Evolutionary conservation across 2,113 vertebrate genomes (phyloP), one percentile per base, ranked within the genome.

Genomic region (Budorcas taxicolor): DNA sequence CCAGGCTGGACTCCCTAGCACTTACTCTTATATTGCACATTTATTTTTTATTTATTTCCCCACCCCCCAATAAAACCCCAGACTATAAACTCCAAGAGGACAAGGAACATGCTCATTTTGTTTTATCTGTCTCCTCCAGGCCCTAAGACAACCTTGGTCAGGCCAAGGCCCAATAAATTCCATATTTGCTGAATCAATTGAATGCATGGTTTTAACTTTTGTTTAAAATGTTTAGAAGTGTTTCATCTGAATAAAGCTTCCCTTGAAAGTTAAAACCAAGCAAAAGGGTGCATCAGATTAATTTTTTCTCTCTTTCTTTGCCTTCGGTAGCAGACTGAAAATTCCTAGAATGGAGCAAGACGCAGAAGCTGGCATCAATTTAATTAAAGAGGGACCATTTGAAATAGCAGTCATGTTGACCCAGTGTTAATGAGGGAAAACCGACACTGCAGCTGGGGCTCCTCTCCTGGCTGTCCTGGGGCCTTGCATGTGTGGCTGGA

Each of bases 381-480:
- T 97, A 97, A 97, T 96, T 95, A 94, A 88, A 95, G 78, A 97
- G 96, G 74, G 98, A 58, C 64, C 91, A 52, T 74, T 97, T 97
- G 97, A 98, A 98, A 97, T 95, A 98, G 96, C 98, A 94, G 97
- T 97, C 98, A 98, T 97, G 93, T 95, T 97, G 97, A 92, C 85
- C 82, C 36, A 90, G 58, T 60, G 92, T 98, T 97, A 96, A 98
- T 96, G 96, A 97, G 98, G 58, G 52, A n/a, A 97, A 93, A 16
- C 3, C 29, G 74, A 52, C 71, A 40, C 97, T 23, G 0, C 97
- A 95, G 93, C 95, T 84, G 96, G 94, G 71, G 71, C 40, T 98
- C 36, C 74, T 94, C 16, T 94, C 74, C 90, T 85, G 57, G 60
- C 86, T 96, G 62, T n/a, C 16, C 19, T 93, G 94, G 95, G 78